Evolutionary conservation across 2,888 invertebrate genomes (phyloP).

Genomic region (Lysandra coridon): DNA sequence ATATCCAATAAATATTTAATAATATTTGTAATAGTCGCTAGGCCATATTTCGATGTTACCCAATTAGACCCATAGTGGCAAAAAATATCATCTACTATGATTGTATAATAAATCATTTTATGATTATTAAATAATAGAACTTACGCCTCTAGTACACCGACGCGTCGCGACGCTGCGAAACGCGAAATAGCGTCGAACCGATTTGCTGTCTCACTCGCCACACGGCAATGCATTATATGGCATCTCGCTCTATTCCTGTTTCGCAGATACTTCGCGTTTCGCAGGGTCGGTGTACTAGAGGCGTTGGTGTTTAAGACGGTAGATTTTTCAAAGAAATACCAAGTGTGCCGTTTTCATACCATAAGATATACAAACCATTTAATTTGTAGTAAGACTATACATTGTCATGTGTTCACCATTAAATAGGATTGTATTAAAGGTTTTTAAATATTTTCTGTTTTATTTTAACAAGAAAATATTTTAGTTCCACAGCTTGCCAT

Average conservation of each 20-base stretch:
- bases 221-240: too few species aligned
- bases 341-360: neutral
- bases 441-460: neutral
- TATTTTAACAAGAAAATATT: neutral
- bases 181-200: too few species aligned
- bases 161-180: too few species aligned
- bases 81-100: neutral
- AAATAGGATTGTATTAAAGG: neutral
- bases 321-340: neutral
- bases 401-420: constrained; percentile 21
- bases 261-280: too few species aligned
- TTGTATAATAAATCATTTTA: neutral
- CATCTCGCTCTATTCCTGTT: too few species aligned
- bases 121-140: too few species aligned
- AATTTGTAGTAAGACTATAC: neutral
- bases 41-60: neutral
- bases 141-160: too few species aligned
- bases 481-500: neutral
- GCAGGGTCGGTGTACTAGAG: too few species aligned
- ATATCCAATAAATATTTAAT: neutral
- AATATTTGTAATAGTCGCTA: neutral
- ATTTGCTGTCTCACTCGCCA: too few species aligned
- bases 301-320: neutral
- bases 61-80: neutral
- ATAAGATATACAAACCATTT: neutral